phyloP scores from a whole-genome alignment of 2,888 invertebrate species.

The Teinopalpus imperialis region DNA sequence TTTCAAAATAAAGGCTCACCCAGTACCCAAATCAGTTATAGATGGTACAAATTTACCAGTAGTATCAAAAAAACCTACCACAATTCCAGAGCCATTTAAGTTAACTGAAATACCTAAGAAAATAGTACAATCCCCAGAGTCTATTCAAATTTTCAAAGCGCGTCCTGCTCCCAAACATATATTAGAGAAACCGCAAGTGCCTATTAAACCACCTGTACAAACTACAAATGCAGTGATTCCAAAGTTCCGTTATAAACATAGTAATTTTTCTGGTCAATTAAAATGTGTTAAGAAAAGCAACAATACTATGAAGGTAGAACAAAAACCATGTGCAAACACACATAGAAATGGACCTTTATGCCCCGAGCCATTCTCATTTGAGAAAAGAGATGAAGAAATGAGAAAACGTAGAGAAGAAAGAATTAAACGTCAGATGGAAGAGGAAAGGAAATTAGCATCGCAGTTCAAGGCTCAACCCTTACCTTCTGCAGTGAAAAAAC shows the following conservation, averaged over 20 bases:
- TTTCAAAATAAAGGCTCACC: constrained; percentile 85
- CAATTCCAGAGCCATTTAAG: constrained; percentile 85
- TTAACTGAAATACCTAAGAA: constrained; percentile 81
- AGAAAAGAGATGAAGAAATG: constrained; percentile 82
- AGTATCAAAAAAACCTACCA: constrained; percentile 77
- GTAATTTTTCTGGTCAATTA: constrained; percentile 42
- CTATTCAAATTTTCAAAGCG: constrained; percentile 78
- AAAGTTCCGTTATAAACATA: constrained; percentile 60
- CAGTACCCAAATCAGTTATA: constrained; percentile 83
- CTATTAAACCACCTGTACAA: constrained; percentile 50
- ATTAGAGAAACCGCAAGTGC: constrained; percentile 64
- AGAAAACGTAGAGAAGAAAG: constrained; percentile 82
- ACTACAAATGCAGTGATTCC: constrained; percentile 56
- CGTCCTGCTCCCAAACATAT: constrained; percentile 83
- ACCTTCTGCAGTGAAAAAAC: constrained; percentile 76
- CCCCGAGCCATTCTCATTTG: constrained; percentile 86
- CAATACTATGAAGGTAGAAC: constrained; percentile 6
- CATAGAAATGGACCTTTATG: constrained; percentile 52
- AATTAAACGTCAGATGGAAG: constrained; percentile 81
- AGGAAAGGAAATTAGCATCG: constrained; percentile 81
- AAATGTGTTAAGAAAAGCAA: constrained; percentile 35
- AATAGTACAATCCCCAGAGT: constrained; percentile 40
- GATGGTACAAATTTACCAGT: constrained; percentile 75
- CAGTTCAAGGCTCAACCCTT: constrained; percentile 88
- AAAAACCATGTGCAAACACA: constrained; percentile 24